phyloP scores from a whole-genome alignment of 2,888 invertebrate genomes.

The Caradrina kadenii region DNA sequence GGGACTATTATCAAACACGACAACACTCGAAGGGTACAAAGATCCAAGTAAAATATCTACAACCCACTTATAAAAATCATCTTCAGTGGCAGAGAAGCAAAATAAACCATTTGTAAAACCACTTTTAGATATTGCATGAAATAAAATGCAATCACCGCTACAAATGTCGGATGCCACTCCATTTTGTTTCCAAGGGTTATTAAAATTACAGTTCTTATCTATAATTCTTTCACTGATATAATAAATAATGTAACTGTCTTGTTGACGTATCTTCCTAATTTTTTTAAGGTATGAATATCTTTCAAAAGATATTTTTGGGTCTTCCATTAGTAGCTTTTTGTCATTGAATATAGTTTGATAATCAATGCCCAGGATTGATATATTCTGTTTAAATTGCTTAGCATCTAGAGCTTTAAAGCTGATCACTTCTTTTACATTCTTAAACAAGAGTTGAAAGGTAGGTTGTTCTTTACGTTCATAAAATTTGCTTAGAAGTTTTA shows the following conservation, averaged over 20 bases:
- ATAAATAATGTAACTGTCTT: constrained; percentile 59
- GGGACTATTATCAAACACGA: constrained; percentile 72
- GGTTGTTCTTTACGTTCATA: constrained; percentile 46
- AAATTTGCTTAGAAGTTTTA: constrained; percentile 57
- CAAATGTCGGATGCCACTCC: constrained; percentile 14
- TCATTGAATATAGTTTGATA: constrained; percentile 61
- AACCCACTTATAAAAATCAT: constrained; percentile 76
- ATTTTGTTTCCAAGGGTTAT: constrained; percentile 55
- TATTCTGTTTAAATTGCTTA: constrained; percentile 47
- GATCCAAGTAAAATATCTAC: constrained; percentile 67
- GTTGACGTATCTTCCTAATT: constrained; percentile 65
- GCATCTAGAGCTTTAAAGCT: neutral
- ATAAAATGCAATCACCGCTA: constrained; percentile 58
- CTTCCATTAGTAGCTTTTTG: constrained; percentile 69
- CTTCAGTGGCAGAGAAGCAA: constrained; percentile 62
- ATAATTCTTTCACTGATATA: constrained; percentile 75
- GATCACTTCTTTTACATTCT: constrained; percentile 9
- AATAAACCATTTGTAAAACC: constrained; percentile 71
- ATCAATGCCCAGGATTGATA: constrained; percentile 66
- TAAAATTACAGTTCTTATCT: constrained; percentile 53
- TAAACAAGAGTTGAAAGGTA: constrained; percentile 50
- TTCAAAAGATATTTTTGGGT: constrained; percentile 74
- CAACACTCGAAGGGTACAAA: constrained; percentile 66
- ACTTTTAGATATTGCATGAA: constrained; percentile 68
- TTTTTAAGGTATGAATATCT: constrained; percentile 72